phyloP scores from a whole-genome alignment of 2,888 invertebrate genomes.

The Chrysolina haemoptera region DNA sequence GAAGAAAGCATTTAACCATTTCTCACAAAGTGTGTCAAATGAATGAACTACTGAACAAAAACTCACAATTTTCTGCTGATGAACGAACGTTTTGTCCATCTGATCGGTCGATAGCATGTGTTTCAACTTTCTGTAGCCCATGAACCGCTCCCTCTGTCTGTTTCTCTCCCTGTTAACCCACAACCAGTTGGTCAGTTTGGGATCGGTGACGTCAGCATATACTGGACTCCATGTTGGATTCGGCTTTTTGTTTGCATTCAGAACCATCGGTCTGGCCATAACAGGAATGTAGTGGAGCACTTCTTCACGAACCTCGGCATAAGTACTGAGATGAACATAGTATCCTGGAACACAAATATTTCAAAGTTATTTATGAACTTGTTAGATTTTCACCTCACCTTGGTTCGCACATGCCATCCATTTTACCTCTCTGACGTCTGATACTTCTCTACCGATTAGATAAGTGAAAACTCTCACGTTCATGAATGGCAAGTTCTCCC shows the following conservation, averaged over 20 bases:
- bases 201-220: slow-evolving; percentile 93
- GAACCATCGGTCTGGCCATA: slow-evolving; percentile 94
- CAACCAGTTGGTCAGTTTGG: slow-evolving; percentile 91
- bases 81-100: slow-evolving; percentile 76
- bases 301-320: slow-evolving; percentile 98
- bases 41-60: no score
- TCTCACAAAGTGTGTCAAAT: no score
- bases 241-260: slow-evolving; percentile 87
- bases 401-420: slow-evolving; percentile 99
- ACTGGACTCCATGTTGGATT: slow-evolving; percentile 96
- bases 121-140: slow-evolving; percentile 74
- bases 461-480: slow-evolving; percentile 98
- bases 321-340: slow-evolving; percentile 95
- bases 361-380: not conserved
- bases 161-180: slow-evolving; percentile 89
- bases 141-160: slow-evolving; percentile 83
- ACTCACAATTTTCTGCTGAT: slow-evolving; percentile 70
- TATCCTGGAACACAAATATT: slow-evolving; percentile 76
- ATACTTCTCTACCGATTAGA: slow-evolving; percentile 87
- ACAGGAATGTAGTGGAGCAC: slow-evolving; percentile 96
- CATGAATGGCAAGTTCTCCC: slow-evolving; percentile 81
- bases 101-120: slow-evolving; percentile 75
- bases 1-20: no score
- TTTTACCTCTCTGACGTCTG: slow-evolving; percentile 93
- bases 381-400: slow-evolving; percentile 69